phyloP scores from a whole-genome alignment of 2,113 vertebrate species.

The Brienomyrus longianalis region DNA sequence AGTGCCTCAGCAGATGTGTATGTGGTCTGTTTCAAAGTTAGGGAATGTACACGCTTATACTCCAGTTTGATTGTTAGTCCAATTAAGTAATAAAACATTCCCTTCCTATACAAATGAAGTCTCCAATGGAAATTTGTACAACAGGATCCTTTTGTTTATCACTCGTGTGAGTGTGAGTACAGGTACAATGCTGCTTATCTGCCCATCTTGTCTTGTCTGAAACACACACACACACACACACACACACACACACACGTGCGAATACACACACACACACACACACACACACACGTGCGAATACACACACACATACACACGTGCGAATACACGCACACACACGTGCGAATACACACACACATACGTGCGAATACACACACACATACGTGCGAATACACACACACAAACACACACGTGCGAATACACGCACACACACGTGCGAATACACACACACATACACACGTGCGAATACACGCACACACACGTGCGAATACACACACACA shows the following conservation, averaged over 20 bases:
- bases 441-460: too few relatives aligned
- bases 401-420: too few relatives aligned
- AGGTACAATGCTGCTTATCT: background rate
- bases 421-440: too few relatives aligned
- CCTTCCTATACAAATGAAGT: background rate
- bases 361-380: too few relatives aligned
- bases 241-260: too few relatives aligned
- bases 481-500: too few relatives aligned
- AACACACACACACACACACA: background rate
- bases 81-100: background rate
- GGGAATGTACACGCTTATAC: background rate
- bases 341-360: too few relatives aligned
- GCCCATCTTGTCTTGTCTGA: background rate
- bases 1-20: background rate
- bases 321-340: too few relatives aligned
- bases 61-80: background rate
- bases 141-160: background rate
- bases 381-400: too few relatives aligned
- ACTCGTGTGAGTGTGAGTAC: background rate
- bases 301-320: too few relatives aligned
- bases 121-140: background rate
- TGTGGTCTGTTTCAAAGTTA: background rate
- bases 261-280: background rate
- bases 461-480: too few relatives aligned
- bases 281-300: too few relatives aligned